A percentile compares a stretch with the other conserved stretches of the same genome.
Evolutionary conservation across 2,888 invertebrate genomes (phyloP).

Genomic region (Eudasyphora cyanicolor): DNA sequence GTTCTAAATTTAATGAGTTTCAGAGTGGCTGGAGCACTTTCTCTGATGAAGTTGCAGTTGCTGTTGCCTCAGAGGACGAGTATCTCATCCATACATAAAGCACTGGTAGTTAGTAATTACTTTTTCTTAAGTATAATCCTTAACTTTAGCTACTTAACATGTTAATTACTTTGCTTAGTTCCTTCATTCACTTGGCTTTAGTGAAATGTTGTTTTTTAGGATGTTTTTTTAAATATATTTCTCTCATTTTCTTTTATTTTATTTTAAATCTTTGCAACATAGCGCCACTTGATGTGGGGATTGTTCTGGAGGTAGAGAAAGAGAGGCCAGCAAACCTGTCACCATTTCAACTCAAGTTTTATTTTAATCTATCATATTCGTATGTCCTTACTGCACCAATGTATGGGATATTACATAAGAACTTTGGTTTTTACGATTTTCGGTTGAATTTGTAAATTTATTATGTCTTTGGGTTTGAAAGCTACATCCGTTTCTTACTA

Average conservation of each 20-base stretch:
- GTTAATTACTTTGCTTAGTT: slow-evolving; percentile 63
- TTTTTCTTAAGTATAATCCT: slow-evolving; percentile 65
- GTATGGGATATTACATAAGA: no score
- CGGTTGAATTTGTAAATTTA: no score
- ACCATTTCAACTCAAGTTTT: neutral
- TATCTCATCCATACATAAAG: slow-evolving; percentile 35
- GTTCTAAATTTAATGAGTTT: slow-evolving; percentile 61
- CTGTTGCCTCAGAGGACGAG: no score
- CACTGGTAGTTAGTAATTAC: slow-evolving; percentile 61
- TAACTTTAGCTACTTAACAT: slow-evolving; percentile 65
- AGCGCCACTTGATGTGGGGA: neutral
- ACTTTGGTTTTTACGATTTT: no score
- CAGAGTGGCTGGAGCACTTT: neutral
- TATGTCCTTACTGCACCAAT: no score
- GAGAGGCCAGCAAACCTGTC: neutral
- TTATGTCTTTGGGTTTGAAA: no score
- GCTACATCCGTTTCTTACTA: no score
- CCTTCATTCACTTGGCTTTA: slow-evolving; percentile 3
- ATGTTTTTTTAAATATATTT: no score
- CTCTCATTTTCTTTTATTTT: neutral
- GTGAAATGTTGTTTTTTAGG: slow-evolving; percentile 14
- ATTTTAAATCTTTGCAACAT: slow-evolving; percentile 30
- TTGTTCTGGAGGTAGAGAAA: neutral
- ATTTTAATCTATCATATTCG: no score
- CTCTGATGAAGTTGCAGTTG: no score